Base-by-base conservation (phyloP, 2,888 invertebrate species). In the Linnaemya vulpina region DNA sequence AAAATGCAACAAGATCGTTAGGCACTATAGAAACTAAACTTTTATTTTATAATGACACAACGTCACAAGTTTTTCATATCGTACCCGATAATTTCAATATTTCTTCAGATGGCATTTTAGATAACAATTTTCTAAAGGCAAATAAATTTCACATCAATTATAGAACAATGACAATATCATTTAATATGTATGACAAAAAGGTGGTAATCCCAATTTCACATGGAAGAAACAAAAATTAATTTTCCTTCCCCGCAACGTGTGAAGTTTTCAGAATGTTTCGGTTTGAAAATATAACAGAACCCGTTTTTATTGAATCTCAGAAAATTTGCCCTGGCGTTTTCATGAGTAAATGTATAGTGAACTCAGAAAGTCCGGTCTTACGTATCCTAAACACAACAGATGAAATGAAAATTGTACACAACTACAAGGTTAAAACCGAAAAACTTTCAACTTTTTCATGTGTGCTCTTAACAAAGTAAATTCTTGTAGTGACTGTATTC, bases 171-270 rank as follows among this genome's bases (percentile, higher is more conserved):
- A 46, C 58, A 43, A 17, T 77, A 30, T 67, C 77, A n/a, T 51
- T 75, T 35, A 17, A 46, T 15, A 22, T 46, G 11, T 1, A n/a
- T 20, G 30, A 38, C 9, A 43, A 17, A 71, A 55, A 25, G 10
- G 25, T 71, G 58, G 38, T 68, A 30, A 30, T 78, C n/a, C 78
- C 68, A 70, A 62, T 70, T 49, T 68, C 25, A 38, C 78, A 70
- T 62, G 70, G 51, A 13, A 5, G 46, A 17, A 55, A 25, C 25
- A 76, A 49, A 49, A 25, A 71, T 55, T 38, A 30, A 3, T 62
- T 30, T 60, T 62, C 49, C 4, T 4, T 62, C 7, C 49, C 60
- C 35, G 17, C 60, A 20, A 62, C 49, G 49, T 73, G 30, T 13
- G 55, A 55, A 25, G 73, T 25, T 46, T 73, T 73, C 22, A 73